A percentile compares a stretch with the other conserved stretches of the same genome.
Conservation (phyloP, 2,113 vertebrate species). For the Xenopus laevis region DNA sequence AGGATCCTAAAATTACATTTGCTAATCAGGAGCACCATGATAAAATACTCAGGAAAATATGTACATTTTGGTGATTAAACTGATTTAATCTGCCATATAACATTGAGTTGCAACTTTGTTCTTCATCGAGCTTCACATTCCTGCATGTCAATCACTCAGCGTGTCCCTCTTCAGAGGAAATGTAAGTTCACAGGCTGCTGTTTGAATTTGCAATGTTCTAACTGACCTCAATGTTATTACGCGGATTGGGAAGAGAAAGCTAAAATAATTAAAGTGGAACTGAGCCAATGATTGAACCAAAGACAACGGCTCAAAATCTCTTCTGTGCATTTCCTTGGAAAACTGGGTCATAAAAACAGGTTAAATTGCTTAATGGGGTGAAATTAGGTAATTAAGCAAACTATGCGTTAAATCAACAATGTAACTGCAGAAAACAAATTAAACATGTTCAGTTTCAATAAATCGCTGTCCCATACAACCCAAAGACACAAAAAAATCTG, state of each 20-base stretch:
- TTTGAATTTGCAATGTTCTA: neutral
- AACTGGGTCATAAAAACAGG: too few species aligned
- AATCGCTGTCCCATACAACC: too few species aligned
- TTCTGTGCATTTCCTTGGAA: too few species aligned
- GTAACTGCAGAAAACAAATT: too few species aligned
- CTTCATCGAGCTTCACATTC: neutral
- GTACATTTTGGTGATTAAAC: neutral
- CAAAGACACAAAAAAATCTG: too few species aligned
- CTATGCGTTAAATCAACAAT: too few species aligned
- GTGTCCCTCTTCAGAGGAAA: constrained; percentile 2
- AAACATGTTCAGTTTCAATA: too few species aligned
- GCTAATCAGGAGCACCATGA: neutral
- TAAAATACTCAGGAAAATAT: neutral
- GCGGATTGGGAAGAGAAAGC: neutral
- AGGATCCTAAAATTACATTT: neutral
- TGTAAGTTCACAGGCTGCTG: constrained; percentile 1
- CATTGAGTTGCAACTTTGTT: neutral
- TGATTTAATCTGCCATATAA: neutral
- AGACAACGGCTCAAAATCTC: neutral
- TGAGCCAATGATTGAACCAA: neutral
- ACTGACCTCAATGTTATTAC: neutral
- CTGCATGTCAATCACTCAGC: neutral
- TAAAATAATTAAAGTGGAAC: constrained; percentile 11
- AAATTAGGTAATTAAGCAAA: too few species aligned
- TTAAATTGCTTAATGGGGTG: too few species aligned